phyloP scores from a whole-genome alignment of 2,113 vertebrate genomes.

The Camelus bactrianus region DNA sequence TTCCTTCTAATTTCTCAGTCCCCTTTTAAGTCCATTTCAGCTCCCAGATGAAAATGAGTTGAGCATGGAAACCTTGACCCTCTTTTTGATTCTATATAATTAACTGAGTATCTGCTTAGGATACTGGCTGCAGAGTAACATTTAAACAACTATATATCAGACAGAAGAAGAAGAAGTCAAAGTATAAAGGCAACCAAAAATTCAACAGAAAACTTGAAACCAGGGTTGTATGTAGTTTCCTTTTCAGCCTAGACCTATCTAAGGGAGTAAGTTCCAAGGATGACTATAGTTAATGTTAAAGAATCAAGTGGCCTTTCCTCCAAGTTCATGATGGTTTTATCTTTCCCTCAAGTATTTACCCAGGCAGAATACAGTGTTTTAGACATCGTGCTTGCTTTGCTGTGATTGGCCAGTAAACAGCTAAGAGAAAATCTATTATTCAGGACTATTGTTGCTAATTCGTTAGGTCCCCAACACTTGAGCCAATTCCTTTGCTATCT shows the following conservation, averaged over 20 bases:
- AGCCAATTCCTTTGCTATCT: not conserved
- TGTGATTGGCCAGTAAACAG: not conserved
- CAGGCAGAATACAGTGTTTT: not conserved
- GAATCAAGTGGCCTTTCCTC: not conserved
- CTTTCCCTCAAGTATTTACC: not conserved
- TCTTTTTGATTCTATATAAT: not conserved
- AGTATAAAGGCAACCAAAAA: not conserved
- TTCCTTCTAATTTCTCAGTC: not conserved
- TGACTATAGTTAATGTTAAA: not conserved
- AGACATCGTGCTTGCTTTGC: not conserved
- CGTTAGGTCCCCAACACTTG: not conserved
- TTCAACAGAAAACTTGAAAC: conserved; percentile 3
- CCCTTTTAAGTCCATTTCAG: not conserved
- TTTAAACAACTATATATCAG: not conserved
- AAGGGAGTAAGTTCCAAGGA: not conserved
- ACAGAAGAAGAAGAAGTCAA: not conserved
- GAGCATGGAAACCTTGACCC: not conserved
- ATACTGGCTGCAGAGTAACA: not conserved
- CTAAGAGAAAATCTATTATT: not conserved
- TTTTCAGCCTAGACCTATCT: not conserved
- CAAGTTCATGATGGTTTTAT: not conserved
- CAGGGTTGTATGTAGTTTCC: not conserved
- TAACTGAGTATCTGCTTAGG: not conserved
- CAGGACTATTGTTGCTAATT: not conserved
- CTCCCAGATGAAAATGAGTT: not conserved